Evolutionary conservation across 1,140 invertebrate genomes (phyloP).

Genomic region (Tenebrio molitor): DNA sequence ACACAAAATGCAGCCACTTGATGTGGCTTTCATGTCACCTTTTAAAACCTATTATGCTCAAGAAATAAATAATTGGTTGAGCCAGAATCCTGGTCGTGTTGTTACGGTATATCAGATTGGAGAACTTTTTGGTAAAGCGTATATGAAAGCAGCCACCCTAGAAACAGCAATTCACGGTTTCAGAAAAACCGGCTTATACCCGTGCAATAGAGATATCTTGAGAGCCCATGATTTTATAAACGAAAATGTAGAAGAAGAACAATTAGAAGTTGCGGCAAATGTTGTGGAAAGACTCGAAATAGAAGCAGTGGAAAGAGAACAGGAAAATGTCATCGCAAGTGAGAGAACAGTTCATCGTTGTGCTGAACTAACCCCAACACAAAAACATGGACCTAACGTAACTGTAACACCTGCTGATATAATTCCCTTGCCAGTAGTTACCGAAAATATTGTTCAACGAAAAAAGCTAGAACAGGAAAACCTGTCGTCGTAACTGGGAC

Average conservation of each 20-base stretch:
- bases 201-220: constrained; percentile 64
- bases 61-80: constrained; percentile 33
- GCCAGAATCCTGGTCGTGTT: constrained; percentile 9
- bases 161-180: constrained; percentile 59
- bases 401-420: no score
- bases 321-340: no score
- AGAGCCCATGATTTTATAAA: constrained; percentile 60
- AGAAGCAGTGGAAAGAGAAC: no score
- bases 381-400: no score
- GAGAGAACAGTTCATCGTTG: no score
- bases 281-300: background rate
- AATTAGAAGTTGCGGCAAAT: no score
- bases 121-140: constrained; percentile 16
- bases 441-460: no score
- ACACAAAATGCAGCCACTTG: constrained; percentile 63
- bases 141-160: background rate
- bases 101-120: constrained; percentile 36
- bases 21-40: constrained; percentile 58
- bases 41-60: constrained; percentile 51
- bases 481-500: no score
- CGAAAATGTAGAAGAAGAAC: background rate
- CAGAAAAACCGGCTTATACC: constrained; percentile 64
- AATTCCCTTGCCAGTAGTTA: no score
- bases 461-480: no score
- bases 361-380: no score